phyloP scores from a whole-genome alignment of 2,113 vertebrate genomes.

The Eulacestoma nigropectus region DNA sequence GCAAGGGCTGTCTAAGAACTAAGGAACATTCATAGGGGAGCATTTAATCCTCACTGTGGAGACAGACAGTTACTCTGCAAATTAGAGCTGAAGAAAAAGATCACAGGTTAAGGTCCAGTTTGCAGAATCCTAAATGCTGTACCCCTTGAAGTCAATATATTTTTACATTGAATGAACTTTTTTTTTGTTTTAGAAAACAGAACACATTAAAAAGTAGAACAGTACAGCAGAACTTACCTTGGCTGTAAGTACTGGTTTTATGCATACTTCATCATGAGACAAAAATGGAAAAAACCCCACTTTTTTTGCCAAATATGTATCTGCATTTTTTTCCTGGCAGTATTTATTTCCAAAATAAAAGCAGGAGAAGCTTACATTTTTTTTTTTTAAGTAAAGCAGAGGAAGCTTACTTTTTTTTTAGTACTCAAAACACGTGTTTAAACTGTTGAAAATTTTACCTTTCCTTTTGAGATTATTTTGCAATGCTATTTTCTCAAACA shows the following conservation, averaged over 20 bases:
- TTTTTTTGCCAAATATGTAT: constrained; percentile 49
- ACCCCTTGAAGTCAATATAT: neutral
- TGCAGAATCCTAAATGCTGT: neutral
- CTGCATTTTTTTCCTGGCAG: constrained; percentile 52
- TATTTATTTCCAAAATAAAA: constrained; percentile 4
- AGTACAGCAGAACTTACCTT: neutral
- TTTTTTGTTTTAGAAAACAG: neutral
- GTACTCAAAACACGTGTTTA: constrained; percentile 42
- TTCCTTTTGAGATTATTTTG: constrained; percentile 3
- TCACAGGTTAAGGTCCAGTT: neutral
- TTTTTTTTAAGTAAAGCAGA: neutral
- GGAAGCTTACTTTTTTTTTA: neutral
- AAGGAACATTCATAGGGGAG: neutral
- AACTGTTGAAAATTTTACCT: constrained; percentile 31
- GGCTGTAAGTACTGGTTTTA: constrained; percentile 24
- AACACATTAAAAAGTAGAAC: neutral
- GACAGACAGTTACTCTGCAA: neutral
- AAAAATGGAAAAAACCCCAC: neutral
- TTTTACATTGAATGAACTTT: neutral
- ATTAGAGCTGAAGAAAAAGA: neutral
- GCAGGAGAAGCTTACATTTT: neutral
- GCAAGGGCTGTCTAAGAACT: neutral
- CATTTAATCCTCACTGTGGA: neutral
- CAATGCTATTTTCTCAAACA: constrained; percentile 8
- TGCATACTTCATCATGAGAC: constrained; percentile 39